These are phyloP conservation scores for Heliconius erato DNA, from an alignment of 2,888 invertebrate species.

Conservation along the genomic window DNA sequence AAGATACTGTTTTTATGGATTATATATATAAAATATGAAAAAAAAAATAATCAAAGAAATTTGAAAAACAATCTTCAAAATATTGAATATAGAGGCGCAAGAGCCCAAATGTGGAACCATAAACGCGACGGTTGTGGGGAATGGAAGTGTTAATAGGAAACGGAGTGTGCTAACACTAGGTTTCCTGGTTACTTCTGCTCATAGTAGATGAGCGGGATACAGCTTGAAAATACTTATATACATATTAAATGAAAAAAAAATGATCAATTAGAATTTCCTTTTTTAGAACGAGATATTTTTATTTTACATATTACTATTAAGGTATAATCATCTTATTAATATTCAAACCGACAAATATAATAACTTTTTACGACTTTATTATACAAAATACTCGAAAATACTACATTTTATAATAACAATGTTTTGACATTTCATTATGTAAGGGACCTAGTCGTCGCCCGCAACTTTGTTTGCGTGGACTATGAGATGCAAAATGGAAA, in stretches of 20 bases:
- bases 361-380: slow-evolving; percentile 3
- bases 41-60: too few species aligned
- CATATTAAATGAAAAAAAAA: not conserved
- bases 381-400: slow-evolving; percentile 4
- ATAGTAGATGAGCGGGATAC: too few species aligned
- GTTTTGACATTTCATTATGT: not conserved
- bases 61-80: too few species aligned
- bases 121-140: too few species aligned
- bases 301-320: not conserved
- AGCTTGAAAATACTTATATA: too few species aligned
- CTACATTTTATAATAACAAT: not conserved
- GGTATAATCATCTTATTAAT: not conserved
- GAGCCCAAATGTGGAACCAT: too few species aligned
- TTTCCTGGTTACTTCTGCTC: too few species aligned
- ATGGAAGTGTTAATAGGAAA: too few species aligned
- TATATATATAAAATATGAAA: not conserved
- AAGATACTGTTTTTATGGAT: not conserved
- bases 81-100: too few species aligned
- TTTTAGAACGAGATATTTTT: not conserved
- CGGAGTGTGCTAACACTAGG: too few species aligned
- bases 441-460: too few species aligned
- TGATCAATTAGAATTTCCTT: not conserved
- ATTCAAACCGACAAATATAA: not conserved
- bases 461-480: not conserved
- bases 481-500: not conserved